Evolutionary conservation across 23 tunicate genomes (phyloP).

Genomic region (Diplosoma virens): DNA sequence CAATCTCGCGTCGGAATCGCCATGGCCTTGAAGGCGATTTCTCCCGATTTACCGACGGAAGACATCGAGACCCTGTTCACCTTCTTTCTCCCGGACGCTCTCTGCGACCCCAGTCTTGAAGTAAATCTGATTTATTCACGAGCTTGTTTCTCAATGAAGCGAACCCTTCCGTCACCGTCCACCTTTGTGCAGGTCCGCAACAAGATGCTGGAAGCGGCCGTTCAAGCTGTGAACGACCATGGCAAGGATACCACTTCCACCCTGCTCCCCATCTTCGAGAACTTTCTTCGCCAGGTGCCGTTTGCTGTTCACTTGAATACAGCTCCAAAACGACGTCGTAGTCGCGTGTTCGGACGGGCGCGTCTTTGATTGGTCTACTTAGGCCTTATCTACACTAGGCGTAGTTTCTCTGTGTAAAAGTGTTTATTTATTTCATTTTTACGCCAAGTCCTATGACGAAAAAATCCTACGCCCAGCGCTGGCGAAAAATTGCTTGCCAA

Average conservation of each 20-base stretch:
- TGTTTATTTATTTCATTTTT: too few species aligned
- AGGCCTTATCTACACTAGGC: too few species aligned
- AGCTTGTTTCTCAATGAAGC: too few species aligned
- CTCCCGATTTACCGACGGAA: slow-evolving; percentile 55
- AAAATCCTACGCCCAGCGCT: too few species aligned
- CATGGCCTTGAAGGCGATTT: slow-evolving; percentile 37
- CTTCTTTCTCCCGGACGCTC: slow-evolving; percentile 72
- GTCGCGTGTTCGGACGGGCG: too few species aligned
- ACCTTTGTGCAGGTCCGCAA: slow-evolving; percentile 49
- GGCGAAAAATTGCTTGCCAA: too few species aligned
- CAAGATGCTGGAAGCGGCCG: slow-evolving; percentile 72
- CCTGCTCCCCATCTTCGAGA: slow-evolving; percentile 49
- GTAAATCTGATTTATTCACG: too few species aligned
- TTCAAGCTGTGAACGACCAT: slow-evolving; percentile 77
- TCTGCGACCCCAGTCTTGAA: slow-evolving; percentile 57
- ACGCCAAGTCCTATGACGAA: too few species aligned
- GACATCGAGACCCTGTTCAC: slow-evolving; percentile 50
- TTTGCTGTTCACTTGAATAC: too few species aligned
- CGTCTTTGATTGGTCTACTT: too few species aligned
- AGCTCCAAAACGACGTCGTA: too few species aligned
- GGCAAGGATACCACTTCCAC: slow-evolving; percentile 46
- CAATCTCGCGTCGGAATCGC: slow-evolving; percentile 69
- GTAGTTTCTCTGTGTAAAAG: too few species aligned
- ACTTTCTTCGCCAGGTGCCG: slow-evolving; percentile 62
- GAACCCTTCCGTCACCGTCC: not conserved